phyloP scores from a whole-genome alignment of 2,888 invertebrate genomes.

The Aphodius sticticus region DNA sequence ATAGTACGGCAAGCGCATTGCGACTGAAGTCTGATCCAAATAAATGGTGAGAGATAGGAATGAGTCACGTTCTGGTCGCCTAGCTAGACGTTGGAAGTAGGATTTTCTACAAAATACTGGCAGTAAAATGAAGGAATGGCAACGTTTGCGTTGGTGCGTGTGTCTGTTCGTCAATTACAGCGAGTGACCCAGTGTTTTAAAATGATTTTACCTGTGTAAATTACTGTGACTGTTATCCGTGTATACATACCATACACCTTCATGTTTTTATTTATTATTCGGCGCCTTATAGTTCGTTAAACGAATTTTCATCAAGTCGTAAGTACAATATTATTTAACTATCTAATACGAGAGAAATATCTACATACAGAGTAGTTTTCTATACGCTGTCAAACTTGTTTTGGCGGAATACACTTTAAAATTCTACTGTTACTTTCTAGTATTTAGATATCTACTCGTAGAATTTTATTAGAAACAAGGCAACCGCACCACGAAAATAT shows the following conservation, averaged over 20 bases:
- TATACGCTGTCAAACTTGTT: conserved; percentile 7
- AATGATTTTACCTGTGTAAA: conserved; percentile 42
- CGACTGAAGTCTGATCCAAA: conserved; percentile 44
- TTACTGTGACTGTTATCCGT: conserved; percentile 37
- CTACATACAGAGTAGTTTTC: background rate
- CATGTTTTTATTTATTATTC: conserved; percentile 31
- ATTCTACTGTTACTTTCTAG: background rate
- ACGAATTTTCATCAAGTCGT: conserved; percentile 24
- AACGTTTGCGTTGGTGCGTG: conserved; percentile 31
- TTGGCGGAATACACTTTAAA: background rate
- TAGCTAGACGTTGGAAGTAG: conserved; percentile 12
- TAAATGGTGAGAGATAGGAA: conserved; percentile 9
- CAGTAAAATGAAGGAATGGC: conserved; percentile 33
- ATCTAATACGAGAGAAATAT: background rate
- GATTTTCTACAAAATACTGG: conserved; percentile 29
- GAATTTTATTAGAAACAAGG: conserved; percentile 6
- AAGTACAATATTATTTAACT: conserved; percentile 22
- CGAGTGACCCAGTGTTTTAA: conserved; percentile 29
- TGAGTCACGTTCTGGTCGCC: conserved; percentile 16
- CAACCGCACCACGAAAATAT: background rate
- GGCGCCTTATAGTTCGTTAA: background rate
- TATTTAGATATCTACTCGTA: conserved; percentile 10
- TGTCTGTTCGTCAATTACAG: conserved; percentile 30
- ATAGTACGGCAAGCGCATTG: conserved; percentile 50
- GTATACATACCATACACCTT: conserved; percentile 35